Base-by-base conservation (phyloP, 2,888 invertebrate genomes). In the Itoplectis maculator region DNA sequence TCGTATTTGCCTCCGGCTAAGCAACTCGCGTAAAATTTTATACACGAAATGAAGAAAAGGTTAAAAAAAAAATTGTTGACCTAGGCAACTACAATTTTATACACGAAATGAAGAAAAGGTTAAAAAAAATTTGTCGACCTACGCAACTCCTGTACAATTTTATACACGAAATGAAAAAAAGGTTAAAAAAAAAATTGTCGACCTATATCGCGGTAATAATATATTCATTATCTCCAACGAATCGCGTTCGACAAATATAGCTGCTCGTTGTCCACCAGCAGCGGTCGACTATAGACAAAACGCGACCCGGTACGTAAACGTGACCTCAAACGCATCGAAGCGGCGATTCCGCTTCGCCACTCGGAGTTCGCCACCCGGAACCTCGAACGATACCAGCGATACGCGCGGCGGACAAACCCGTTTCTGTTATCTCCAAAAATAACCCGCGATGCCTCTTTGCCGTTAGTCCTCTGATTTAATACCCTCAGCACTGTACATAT, bases 381-480 rank as follows among this genome's bases (percentile, higher is more conserved):
- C 66, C 42, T 35, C 54, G 42, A 23, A 70, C 72, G 47, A 78
- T 65, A 9, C 78, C 47, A 56, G 47, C 56, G n/a, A 63, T 35
- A 70, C 13, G 63, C 20, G 35, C 29, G 11, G 35, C 29, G 9
- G 35, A 54, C 18, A 37, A 51, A 69, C 73, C 35, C n/a, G 61
- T 29, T 59, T 20, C 11, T 59, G 45, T 61, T 77, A 68, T 78
- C 69, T 40, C 54, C 56, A 56, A 82, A 82, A 82, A 82, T 79
- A 66, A 75, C 75, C 74, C 42, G 65, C 37, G 35, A 56, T 37
- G 9, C 56, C 23, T 13, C 51, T 73, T 73, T 54, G 49, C 49
- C 73, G 54, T 49, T 74, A 45, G 42, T 40, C 54, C 11, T 49
- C 7, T 66, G 74, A 75, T 70, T 56, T 56, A 18, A 65, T 70